Evolutionary conservation across 2,797 vertebrate species (phyloP), one percentile per base, ranked within the genome.

Genomic region (Melanotaenia trifasciata): DNA sequence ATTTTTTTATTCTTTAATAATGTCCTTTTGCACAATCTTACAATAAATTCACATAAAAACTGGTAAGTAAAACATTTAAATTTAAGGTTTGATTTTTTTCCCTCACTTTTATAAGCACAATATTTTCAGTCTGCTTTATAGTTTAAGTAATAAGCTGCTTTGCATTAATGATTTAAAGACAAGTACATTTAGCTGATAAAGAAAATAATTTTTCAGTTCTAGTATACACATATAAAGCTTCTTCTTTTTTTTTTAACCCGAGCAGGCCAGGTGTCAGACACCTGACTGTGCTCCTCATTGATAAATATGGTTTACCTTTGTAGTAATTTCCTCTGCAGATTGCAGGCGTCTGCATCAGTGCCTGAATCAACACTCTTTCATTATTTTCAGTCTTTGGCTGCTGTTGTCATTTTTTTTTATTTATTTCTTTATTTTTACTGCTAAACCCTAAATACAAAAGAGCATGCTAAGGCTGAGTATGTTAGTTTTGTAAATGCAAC

Each of bases 401-500:
- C 80, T 79, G 14, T 50, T 61, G n/a, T 56, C 54, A 33, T 22
- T 78, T 72, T 64, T 81, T 56, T 86, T 83, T 33, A 33, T 32
- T 86, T 83, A 83, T 47, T n/a, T 78, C 68, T 61, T 81, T 84
- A 70, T 58, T 86, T 81, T 86, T 83, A 84, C 72, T 81, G 75
- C 81, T 81, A 58, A 84, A 83, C 85, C 84, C 77, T 83, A 88
- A 90, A 89, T 87, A 89, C 72, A 33, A 7, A 65, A 81, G 84
- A 84, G 84, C 82, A 76, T 79, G 76, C 86, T 84, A 80, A 90
- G 68, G 64, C 79, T 43, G 74, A 57, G 84, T 88, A 81, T 90
- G 84, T 86, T 70, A 83, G 80, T 89, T 90, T 64, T 58, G 70
- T 85, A 84, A 92, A 86, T 86, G 88, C 84, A 87, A 86, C 80